Evolutionary conservation across 2,113 vertebrate species (phyloP).

Genomic region (Rhegmatorhina hoffmannsi): DNA sequence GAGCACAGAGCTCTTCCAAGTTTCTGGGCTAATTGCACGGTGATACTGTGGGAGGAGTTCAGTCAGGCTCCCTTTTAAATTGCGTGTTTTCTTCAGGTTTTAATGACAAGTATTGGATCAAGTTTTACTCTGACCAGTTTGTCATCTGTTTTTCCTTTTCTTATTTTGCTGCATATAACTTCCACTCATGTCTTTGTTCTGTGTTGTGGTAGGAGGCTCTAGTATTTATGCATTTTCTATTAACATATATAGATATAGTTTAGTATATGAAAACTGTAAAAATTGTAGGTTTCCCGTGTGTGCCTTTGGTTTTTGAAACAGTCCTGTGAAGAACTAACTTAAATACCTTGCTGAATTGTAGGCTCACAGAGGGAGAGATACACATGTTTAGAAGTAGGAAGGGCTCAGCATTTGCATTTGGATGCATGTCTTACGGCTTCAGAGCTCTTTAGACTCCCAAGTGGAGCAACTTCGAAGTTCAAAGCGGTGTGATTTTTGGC

Average conservation of each 20-base stretch:
- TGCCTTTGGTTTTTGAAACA: not conserved
- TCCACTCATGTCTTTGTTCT: not conserved
- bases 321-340: not conserved
- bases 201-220: not conserved
- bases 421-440: slow-evolving; percentile 39
- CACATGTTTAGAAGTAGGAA: not conserved
- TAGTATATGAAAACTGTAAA: not conserved
- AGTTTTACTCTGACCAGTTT: not conserved
- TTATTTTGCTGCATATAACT: not conserved
- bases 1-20: not conserved
- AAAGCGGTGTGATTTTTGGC: slow-evolving; percentile 59
- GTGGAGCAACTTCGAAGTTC: slow-evolving; percentile 51
- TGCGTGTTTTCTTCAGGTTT: not conserved
- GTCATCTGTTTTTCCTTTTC: not conserved
- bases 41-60: not conserved
- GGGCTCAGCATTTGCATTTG: slow-evolving; percentile 53
- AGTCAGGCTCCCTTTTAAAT: not conserved
- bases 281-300: not conserved
- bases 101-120: not conserved
- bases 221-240: not conserved
- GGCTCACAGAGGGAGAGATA: not conserved
- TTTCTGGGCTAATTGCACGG: not conserved
- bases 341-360: not conserved
- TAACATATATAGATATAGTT: not conserved
- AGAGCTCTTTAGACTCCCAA: slow-evolving; percentile 34